These are phyloP conservation scores for Pterocles gutturalis DNA, from an alignment of 2,113 vertebrate genomes.

Conservation along the genomic window DNA sequence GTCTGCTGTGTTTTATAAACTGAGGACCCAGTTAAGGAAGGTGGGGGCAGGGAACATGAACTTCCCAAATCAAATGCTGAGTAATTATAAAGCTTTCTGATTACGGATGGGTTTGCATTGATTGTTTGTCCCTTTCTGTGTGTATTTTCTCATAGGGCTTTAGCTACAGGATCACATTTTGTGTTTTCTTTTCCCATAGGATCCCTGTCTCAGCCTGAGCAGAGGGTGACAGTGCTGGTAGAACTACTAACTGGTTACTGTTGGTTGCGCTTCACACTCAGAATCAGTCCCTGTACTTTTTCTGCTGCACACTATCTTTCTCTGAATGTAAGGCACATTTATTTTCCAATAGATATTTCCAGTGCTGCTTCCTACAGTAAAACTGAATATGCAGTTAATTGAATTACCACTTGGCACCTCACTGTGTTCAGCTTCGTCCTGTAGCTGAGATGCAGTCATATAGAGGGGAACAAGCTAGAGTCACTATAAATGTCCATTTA, in stretches of 20 bases:
- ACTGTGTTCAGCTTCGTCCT: neutral
- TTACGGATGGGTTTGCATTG: neutral
- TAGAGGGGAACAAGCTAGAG: neutral
- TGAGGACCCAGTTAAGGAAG: neutral
- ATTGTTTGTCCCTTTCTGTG: neutral
- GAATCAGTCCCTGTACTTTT: neutral
- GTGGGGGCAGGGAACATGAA: neutral
- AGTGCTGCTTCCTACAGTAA: neutral
- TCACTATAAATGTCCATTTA: neutral
- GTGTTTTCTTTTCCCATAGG: neutral
- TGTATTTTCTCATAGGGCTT: neutral
- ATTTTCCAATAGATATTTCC: neutral
- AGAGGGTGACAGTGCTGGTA: neutral
- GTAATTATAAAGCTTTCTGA: neutral
- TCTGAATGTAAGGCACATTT: neutral
- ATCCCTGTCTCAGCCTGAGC: neutral
- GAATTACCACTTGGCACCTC: neutral
- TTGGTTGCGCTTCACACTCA: neutral
- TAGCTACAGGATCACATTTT: neutral
- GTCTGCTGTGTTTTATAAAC: neutral
- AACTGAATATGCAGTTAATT: neutral
- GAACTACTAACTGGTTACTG: neutral
- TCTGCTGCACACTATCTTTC: neutral
- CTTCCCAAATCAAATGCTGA: neutral
- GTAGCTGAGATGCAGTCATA: neutral